These are phyloP conservation scores for Oligia fasciuncula DNA, from an alignment of 2,888 invertebrate species.

Conservation along the genomic window DNA sequence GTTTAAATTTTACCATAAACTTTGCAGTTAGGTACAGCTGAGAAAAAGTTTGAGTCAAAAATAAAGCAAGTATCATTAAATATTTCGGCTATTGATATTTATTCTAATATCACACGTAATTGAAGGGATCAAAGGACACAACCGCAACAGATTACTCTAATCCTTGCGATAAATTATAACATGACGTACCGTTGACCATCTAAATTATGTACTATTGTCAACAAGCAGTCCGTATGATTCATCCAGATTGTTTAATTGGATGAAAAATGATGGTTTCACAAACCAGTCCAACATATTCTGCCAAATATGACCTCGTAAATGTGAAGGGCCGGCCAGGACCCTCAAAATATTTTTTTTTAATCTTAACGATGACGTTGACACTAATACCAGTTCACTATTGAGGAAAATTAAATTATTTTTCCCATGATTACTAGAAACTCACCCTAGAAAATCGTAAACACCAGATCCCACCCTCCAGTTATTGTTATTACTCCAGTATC, in stretches of 20 bases:
- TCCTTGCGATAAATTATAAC: slow-evolving; percentile 7
- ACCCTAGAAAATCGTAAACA: slow-evolving; percentile 46
- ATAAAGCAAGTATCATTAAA: not conserved
- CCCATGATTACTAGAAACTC: slow-evolving; percentile 5
- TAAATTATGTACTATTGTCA: not conserved
- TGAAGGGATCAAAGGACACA: not conserved
- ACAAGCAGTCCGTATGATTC: not conserved
- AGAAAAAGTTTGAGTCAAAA: not conserved
- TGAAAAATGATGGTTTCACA: slow-evolving; percentile 16
- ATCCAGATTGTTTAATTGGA: slow-evolving; percentile 32
- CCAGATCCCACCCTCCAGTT: slow-evolving; percentile 57
- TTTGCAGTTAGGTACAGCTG: not conserved
- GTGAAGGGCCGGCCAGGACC: not conserved
- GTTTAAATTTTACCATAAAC: slow-evolving; percentile 16
- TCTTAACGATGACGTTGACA: slow-evolving; percentile 29
- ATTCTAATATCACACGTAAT: not conserved
- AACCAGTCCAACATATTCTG: slow-evolving; percentile 11
- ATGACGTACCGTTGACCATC: not conserved
- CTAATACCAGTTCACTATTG: slow-evolving; percentile 14
- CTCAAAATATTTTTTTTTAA: not conserved
- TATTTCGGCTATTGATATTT: slow-evolving; percentile 7
- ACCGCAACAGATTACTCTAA: not conserved
- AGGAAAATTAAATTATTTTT: slow-evolving; percentile 28
- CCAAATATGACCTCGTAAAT: slow-evolving; percentile 4
- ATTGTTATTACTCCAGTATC: slow-evolving; percentile 46